Percentiles rank a stretch among this genome's conserved stretches.
phyloP scores from a whole-genome alignment of 2,888 invertebrate genomes.

The Pomacea canaliculata region DNA sequence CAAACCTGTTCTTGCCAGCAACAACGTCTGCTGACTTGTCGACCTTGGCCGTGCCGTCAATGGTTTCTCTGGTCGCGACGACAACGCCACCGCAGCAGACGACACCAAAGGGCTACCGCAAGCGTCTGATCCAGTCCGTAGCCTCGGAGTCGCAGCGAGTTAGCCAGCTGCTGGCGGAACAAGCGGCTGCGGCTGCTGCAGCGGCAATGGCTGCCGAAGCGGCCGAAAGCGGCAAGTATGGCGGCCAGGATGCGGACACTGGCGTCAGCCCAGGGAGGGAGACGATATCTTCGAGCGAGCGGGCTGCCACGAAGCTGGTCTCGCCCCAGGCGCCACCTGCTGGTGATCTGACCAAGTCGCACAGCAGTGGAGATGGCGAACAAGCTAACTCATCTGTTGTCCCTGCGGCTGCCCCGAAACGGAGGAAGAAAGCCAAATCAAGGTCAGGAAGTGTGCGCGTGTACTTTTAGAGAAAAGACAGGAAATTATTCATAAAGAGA shows the following conservation, averaged over 20 bases:
- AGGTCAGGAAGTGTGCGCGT: background rate
- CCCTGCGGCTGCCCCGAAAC: background rate
- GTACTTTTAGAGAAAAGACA: no score
- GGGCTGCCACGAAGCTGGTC: no score
- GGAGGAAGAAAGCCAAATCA: slow-evolving; percentile 24
- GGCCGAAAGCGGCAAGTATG: background rate
- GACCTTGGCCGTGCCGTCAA: background rate
- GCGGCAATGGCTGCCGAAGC: background rate
- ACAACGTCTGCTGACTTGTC: background rate
- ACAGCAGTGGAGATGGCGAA: no score
- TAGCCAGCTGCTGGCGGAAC: slow-evolving; percentile 17
- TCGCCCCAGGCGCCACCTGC: no score
- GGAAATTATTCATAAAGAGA: no score
- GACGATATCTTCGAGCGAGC: background rate
- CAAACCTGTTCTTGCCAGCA: background rate
- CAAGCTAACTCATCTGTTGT: no score
- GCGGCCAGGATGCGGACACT: background rate
- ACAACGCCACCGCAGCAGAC: slow-evolving; percentile 17
- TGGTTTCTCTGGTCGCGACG: background rate
- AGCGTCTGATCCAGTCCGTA: slow-evolving; percentile 33
- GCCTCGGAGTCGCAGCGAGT: slow-evolving; percentile 45
- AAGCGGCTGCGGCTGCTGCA: background rate
- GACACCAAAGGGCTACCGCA: slow-evolving; percentile 33
- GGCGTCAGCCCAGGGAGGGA: background rate
- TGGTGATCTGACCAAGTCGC: no score